phyloP scores from a whole-genome alignment of 1,140 invertebrate species.

The Planococcus citri region DNA sequence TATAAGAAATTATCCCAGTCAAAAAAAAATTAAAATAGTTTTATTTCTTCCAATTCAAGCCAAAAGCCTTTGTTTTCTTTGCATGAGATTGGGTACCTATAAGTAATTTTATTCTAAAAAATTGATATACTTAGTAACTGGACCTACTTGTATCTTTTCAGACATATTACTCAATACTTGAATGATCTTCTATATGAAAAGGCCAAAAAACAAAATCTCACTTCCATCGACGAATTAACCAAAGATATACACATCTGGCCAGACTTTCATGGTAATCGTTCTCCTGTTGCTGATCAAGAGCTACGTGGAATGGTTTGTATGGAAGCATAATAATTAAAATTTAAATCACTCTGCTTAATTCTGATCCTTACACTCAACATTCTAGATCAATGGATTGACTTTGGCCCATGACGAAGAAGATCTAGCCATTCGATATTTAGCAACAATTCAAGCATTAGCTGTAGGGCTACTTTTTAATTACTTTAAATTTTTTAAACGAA shows the following conservation, averaged over 20 bases:
- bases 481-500: background rate
- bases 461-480: constrained; percentile 43
- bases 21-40: too few relatives aligned
- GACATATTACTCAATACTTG: constrained; percentile 51
- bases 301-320: constrained; percentile 64
- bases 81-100: too few relatives aligned
- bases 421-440: constrained; percentile 69
- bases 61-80: too few relatives aligned
- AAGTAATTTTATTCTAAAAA: too few relatives aligned
- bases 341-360: too few relatives aligned
- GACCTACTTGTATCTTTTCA: too few relatives aligned
- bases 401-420: constrained; percentile 55
- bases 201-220: constrained; percentile 40
- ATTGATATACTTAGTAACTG: too few relatives aligned
- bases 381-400: constrained; percentile 62
- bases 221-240: constrained; percentile 46
- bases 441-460: constrained; percentile 73
- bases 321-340: background rate
- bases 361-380: too few relatives aligned
- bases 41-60: too few relatives aligned
- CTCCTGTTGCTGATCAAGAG: constrained; percentile 73
- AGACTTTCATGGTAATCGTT: constrained; percentile 91
- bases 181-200: constrained; percentile 44
- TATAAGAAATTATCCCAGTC: too few relatives aligned
- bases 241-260: constrained; percentile 80